Conservation (phyloP, 2,113 vertebrate genomes). For the Dasypus novemcinctus region DNA sequence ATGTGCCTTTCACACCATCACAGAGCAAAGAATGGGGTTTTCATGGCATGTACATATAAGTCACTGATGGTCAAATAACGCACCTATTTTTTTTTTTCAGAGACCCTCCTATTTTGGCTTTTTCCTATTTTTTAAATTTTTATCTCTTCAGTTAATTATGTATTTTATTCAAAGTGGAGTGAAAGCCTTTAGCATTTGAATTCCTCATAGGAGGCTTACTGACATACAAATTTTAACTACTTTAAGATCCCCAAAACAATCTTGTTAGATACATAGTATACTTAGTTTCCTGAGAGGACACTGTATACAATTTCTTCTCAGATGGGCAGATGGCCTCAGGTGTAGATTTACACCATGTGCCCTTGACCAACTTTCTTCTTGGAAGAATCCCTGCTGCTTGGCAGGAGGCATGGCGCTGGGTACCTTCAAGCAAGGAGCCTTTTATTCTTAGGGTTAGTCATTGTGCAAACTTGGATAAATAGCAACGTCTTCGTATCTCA, state of each 20-base stretch:
- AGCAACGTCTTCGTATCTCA: neutral
- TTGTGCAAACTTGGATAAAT: neutral
- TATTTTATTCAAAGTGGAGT: neutral
- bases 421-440: neutral
- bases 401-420: neutral
- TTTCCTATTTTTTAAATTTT: neutral
- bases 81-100: neutral
- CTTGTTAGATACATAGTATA: neutral
- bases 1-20: neutral
- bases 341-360: neutral
- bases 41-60: rapidly evolving
- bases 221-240: neutral
- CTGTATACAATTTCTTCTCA: neutral
- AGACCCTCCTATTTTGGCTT: neutral
- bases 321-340: no score
- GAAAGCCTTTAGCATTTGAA: conserved; percentile 15
- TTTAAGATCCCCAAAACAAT: neutral
- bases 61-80: neutral
- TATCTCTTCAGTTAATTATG: neutral
- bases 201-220: neutral
- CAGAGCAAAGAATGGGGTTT: neutral
- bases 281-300: neutral
- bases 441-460: neutral
- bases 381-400: neutral
- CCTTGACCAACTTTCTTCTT: neutral